phyloP scores from a whole-genome alignment of 2,888 invertebrate genomes.

The Cataglyphis livida region DNA sequence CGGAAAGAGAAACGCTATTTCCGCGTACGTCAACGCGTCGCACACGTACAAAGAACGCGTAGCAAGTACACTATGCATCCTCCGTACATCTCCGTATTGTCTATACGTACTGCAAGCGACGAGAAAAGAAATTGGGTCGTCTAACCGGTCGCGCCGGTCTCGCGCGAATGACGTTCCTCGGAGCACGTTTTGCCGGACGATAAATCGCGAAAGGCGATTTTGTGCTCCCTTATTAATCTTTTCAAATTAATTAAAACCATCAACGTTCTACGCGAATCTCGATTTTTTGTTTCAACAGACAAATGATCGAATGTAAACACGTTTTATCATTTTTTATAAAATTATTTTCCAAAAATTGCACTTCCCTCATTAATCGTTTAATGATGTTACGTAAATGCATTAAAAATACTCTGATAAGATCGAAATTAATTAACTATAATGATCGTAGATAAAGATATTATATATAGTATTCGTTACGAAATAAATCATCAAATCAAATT shows the following conservation, averaged over 20 bases:
- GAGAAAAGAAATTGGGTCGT: slow-evolving; percentile 66
- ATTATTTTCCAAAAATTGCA: neutral
- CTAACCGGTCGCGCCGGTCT: slow-evolving; percentile 45
- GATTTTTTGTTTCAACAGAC: neutral
- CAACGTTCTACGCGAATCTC: neutral
- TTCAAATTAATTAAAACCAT: neutral
- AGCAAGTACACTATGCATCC: neutral
- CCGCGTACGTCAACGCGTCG: slow-evolving; percentile 32
- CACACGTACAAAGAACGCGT: neutral
- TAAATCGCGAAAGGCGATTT: neutral
- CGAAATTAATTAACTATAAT: neutral
- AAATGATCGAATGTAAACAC: neutral
- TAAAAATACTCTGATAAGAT: neutral
- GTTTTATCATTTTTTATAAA: neutral
- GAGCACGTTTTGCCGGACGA: slow-evolving; percentile 9
- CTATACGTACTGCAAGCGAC: slow-evolving; percentile 5
- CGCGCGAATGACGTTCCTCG: slow-evolving; percentile 27
- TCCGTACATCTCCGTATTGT: neutral
- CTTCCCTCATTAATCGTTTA: neutral
- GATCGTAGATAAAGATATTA: neutral
- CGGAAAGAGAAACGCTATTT: slow-evolving; percentile 11
- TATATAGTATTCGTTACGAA: neutral
- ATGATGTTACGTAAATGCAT: neutral
- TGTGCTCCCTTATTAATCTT: neutral
- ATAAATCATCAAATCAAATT: neutral